Percentiles rank a stretch among this genome's conserved stretches.
These are phyloP conservation scores for Desmophyllum pertusum DNA, from an alignment of 92 coral and sea anemone species.

Conservation along the genomic window DNA sequence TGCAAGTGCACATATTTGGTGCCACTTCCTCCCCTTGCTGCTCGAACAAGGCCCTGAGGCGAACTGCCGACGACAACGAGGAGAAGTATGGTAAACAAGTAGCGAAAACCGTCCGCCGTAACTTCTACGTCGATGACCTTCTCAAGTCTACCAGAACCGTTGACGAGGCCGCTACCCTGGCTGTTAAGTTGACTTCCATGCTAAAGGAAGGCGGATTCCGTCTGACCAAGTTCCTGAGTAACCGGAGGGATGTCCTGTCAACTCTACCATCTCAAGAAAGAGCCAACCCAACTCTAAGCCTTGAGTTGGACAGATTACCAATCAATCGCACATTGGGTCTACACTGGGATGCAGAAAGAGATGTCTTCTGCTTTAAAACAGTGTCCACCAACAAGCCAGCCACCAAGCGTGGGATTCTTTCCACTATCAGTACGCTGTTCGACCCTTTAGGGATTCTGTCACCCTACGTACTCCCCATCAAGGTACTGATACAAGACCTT, in stretches of 20 bases:
- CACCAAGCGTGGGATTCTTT: slow-evolving; percentile 62
- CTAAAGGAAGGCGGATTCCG: slow-evolving; percentile 54
- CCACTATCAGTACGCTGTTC: slow-evolving; percentile 48
- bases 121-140: slow-evolving; percentile 59
- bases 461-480: slow-evolving; percentile 37
- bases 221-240: slow-evolving; percentile 55
- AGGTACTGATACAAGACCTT: slow-evolving; percentile 35
- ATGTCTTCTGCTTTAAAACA: slow-evolving; percentile 40
- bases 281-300: slow-evolving; percentile 40
- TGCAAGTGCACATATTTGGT: slow-evolving; percentile 61
- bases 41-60: slow-evolving; percentile 49
- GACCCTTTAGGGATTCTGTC: slow-evolving; percentile 48
- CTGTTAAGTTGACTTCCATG: slow-evolving; percentile 32
- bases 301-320: slow-evolving; percentile 44
- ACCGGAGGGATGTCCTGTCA: slow-evolving; percentile 42
- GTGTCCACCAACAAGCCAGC: slow-evolving; percentile 46
- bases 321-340: slow-evolving; percentile 54
- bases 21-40: slow-evolving; percentile 65
- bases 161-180: slow-evolving; percentile 34
- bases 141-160: slow-evolving; percentile 43
- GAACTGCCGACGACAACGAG: slow-evolving; percentile 60
- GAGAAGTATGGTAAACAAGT: slow-evolving; percentile 31
- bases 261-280: slow-evolving; percentile 44
- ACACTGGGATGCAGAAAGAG: slow-evolving; percentile 60
- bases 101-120: slow-evolving; percentile 45